These are phyloP conservation scores for Cryptocephalus moraei DNA, from an alignment of 2,888 invertebrate species.

Conservation along the genomic window DNA sequence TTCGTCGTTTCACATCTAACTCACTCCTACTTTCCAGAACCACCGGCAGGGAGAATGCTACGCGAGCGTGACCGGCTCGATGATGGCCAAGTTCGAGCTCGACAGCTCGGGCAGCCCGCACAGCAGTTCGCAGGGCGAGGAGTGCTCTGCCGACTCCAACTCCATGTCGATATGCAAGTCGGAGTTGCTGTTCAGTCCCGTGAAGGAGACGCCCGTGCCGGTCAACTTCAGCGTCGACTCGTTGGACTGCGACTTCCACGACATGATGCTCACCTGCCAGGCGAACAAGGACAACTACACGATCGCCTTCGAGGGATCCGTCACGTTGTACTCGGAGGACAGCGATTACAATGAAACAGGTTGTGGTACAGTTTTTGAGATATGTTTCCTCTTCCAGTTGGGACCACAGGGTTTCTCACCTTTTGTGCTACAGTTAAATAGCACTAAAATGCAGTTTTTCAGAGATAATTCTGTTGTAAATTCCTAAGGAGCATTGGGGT, in stretches of 20 bases:
- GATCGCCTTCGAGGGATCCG: conserved; percentile 85
- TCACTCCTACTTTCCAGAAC: conserved; percentile 45
- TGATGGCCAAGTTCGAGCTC: conserved; percentile 71
- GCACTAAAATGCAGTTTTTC: too few species aligned
- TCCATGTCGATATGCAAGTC: conserved; percentile 89
- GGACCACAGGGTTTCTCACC: too few species aligned
- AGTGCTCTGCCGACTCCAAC: conserved; percentile 61
- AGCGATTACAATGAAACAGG: conserved; percentile 55
- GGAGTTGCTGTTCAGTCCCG: conserved; percentile 81
- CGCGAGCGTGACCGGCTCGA: conserved; percentile 71
- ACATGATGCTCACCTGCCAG: conserved; percentile 82
- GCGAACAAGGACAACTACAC: conserved; percentile 92
- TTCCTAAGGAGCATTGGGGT: too few species aligned
- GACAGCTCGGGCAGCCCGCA: conserved; percentile 65
- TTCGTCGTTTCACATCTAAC: too few species aligned
- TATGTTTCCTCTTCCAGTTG: too few species aligned
- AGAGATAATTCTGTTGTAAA: too few species aligned
- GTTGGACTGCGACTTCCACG: conserved; percentile 77
- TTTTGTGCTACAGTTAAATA: too few species aligned
- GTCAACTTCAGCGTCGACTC: conserved; percentile 83
- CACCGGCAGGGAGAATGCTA: conserved; percentile 72
- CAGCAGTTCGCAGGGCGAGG: conserved; percentile 68
- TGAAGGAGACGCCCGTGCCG: conserved; percentile 67
- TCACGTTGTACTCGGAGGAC: conserved; percentile 76
- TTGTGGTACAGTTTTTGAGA: conserved; percentile 8